Base-by-base conservation (phyloP, 2,797 vertebrate genomes). In the Danio jaintianensis region DNA sequence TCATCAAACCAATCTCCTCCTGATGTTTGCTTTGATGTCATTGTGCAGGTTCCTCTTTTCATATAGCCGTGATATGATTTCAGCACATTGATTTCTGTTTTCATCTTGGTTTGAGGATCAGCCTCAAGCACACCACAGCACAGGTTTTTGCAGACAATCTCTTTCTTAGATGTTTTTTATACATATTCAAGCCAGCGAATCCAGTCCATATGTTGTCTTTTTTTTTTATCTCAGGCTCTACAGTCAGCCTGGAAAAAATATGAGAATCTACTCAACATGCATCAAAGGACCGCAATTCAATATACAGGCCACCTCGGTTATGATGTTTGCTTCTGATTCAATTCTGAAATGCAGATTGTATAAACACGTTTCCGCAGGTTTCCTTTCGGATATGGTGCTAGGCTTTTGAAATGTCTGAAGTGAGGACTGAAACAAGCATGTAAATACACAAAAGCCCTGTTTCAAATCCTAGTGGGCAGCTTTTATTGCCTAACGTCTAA, bases 271-370 rank as follows among this genome's bases (percentile, higher is more conserved):
- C 18, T 70, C 47, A 12, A 43, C 6, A 38, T 43, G 77, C 67
- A 63, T 71, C 38, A 53, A 18, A 70, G 53, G 59, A 40, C n/a
- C 3, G 0, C 45, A 40, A 78, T 59, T 78, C 55, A 78, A 40
- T 69, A 68, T 40, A 50, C 43, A 69, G 63, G 8, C 11, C 16
- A 18, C 13, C 66, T 48, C 56, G 12, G 56, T 79, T 71, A 71
- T 70, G 67, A 53, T 71, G 75, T 63, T 71, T 70, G 58, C 13
- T 62, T 79, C 47, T 22, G 77, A 79, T 79, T 79, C 58, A 69
- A 22, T 78, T 59, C 45, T 16, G 6, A 36, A 36, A 70, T 13
- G 15, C 43, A 22, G 13, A 70, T 43, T 50, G 66, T 61, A 11
- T 70, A 42, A 70, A 79, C 59, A 70, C 56, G 52, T 69, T 79